These are phyloP conservation scores for Pterostichus niger DNA, from an alignment of 2,888 invertebrate genomes.

Conservation along the genomic window DNA sequence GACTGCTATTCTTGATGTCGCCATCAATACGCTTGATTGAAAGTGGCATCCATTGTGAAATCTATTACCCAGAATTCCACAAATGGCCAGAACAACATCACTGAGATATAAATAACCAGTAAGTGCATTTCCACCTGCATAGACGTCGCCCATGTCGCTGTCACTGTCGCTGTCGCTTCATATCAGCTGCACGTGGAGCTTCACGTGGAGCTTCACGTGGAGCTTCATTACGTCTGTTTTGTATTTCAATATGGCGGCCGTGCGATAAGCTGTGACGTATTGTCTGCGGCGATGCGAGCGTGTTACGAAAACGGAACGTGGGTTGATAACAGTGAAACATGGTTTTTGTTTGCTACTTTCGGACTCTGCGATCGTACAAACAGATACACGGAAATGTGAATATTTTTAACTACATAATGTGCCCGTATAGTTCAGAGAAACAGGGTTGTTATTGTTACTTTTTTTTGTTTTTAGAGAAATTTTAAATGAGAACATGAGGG, in stretches of 20 bases:
- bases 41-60: too few relatives aligned
- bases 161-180: too few relatives aligned
- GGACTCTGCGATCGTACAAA: constrained; percentile 20
- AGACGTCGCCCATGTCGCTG: too few relatives aligned
- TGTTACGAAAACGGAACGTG: not conserved
- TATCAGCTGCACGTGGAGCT: not conserved
- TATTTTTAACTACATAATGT: constrained; percentile 40
- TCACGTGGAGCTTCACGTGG: not conserved
- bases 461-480: not conserved
- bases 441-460: not conserved
- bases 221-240: constrained; percentile 54
- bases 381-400: constrained; percentile 34
- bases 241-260: constrained; percentile 40
- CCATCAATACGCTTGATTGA: too few relatives aligned
- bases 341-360: constrained; percentile 56
- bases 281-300: constrained; percentile 17
- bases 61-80: too few relatives aligned
- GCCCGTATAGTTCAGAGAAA: constrained; percentile 19
- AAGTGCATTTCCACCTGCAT: too few relatives aligned
- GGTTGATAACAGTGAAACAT: constrained; percentile 57
- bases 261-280: constrained; percentile 57
- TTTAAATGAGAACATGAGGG: not conserved
- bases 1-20: too few relatives aligned
- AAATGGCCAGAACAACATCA: too few relatives aligned
- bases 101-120: too few relatives aligned